A percentile compares a stretch with the other conserved stretches of the same genome.
Conservation (phyloP, 2,888 invertebrate genomes). For the Pseudanteris insignis region DNA sequence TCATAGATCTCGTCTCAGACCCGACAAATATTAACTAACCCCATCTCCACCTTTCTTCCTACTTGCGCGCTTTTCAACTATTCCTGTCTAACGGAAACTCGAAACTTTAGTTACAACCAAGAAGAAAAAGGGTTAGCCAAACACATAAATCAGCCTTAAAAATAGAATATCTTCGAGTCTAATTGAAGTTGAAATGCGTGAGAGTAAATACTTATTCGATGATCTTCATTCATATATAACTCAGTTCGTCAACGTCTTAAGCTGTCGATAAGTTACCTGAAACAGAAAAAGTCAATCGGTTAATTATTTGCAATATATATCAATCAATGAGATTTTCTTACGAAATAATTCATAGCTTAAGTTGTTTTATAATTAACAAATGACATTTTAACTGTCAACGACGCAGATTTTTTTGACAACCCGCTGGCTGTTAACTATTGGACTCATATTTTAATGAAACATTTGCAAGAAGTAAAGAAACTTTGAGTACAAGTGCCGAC, state of each 20-base stretch:
- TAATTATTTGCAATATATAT: slow-evolving; percentile 9
- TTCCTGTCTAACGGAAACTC: no score
- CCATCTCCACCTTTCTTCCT: not conserved
- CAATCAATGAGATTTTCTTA: slow-evolving; percentile 1
- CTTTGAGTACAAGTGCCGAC: slow-evolving; percentile 20
- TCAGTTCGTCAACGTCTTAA: not conserved
- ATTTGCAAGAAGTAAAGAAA: slow-evolving; percentile 13
- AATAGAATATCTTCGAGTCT: no score
- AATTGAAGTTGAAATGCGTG: slow-evolving; percentile 5
- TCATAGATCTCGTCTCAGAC: slow-evolving; percentile 50
- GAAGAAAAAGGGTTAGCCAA: no score
- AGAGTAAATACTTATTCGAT: slow-evolving; percentile 5
- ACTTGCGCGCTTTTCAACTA: no score
- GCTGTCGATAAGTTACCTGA: slow-evolving; percentile 5
- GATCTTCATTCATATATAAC: not conserved
- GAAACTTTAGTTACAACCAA: no score
- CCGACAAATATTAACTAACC: slow-evolving; percentile 38
- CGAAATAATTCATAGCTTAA: slow-evolving; percentile 2
- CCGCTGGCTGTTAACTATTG: not conserved
- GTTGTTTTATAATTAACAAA: slow-evolving; percentile 4
- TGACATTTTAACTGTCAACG: slow-evolving; percentile 7
- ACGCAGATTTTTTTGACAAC: slow-evolving; percentile 5
- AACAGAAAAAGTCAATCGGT: slow-evolving; percentile 10
- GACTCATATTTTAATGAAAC: slow-evolving; percentile 10
- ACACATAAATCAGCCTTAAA: no score